Evolutionary conservation across 2,888 invertebrate species (phyloP).

Genomic region (Tetheella fluctuosa): DNA sequence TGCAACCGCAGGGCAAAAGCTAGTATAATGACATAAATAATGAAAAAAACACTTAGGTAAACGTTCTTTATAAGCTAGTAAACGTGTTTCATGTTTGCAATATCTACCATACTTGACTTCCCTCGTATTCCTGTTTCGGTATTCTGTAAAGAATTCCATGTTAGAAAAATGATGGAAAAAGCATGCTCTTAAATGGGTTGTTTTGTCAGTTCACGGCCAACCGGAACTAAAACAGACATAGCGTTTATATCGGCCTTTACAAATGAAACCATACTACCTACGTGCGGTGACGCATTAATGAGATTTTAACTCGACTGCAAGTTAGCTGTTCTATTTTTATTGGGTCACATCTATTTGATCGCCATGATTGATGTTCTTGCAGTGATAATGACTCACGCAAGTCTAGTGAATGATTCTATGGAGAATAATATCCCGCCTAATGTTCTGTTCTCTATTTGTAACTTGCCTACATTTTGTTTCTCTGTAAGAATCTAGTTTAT

Average conservation of each 20-base stretch:
- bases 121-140: background rate
- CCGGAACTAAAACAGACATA: conserved; percentile 18
- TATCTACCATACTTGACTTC: too few species aligned
- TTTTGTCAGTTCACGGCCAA: conserved; percentile 18
- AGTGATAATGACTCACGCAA: conserved; percentile 15
- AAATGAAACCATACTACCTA: conserved; percentile 28
- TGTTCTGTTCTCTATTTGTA: too few species aligned
- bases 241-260: conserved; percentile 20
- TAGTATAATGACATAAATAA: too few species aligned
- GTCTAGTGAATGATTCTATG: conserved; percentile 7
- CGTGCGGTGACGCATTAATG: conserved; percentile 27
- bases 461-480: too few species aligned
- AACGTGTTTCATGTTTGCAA: too few species aligned
- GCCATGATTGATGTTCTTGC: conserved; percentile 27
- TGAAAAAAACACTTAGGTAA: too few species aligned
- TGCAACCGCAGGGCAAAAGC: too few species aligned
- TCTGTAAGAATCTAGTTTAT: too few species aligned
- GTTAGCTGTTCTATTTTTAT: conserved; percentile 30
- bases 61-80: too few species aligned
- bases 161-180: background rate
- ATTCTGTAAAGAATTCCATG: background rate
- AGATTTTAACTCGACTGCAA: conserved; percentile 40
- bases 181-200: too few species aligned
- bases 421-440: background rate
- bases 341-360: conserved; percentile 29